Evolutionary conservation across 2,113 vertebrate genomes (phyloP).

Genomic region (Cynopterus brachyotis): DNA sequence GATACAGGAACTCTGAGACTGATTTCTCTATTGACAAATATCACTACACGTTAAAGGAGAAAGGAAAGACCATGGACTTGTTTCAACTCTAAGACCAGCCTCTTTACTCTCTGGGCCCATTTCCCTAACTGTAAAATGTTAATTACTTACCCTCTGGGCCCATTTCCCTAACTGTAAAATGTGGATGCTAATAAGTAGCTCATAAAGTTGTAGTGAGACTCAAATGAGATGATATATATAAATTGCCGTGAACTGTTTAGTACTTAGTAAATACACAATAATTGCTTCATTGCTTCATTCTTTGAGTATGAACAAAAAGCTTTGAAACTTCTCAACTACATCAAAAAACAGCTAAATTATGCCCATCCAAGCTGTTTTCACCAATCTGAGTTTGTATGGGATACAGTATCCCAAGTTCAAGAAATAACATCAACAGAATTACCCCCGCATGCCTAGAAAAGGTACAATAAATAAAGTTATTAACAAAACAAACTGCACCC

Average conservation of each 20-base stretch:
- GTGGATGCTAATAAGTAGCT: not conserved
- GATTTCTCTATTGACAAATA: not conserved
- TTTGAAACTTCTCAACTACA: not conserved
- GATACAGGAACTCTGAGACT: not conserved
- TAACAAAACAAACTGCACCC: not conserved
- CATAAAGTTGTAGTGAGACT: not conserved
- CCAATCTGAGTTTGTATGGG: not conserved
- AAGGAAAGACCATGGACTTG: not conserved
- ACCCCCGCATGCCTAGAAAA: not conserved
- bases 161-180: not conserved
- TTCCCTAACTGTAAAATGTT: not conserved
- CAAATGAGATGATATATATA: constrained; percentile 2
- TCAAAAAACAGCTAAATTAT: not conserved
- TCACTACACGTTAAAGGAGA: not conserved
- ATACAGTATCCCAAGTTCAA: not conserved
- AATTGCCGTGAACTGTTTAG: not conserved
- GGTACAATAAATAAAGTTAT: not conserved
- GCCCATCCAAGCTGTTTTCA: not conserved
- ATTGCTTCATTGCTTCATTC: not conserved
- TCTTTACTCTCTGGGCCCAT: not conserved
- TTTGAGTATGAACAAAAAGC: not conserved
- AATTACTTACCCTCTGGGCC: not conserved
- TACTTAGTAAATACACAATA: constrained; percentile 7
- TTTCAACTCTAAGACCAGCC: not conserved
- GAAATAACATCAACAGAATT: not conserved